These are phyloP conservation scores for Hippopotamyrus pictus DNA, from an alignment of 2,797 vertebrate genomes.

Conservation along the genomic window DNA sequence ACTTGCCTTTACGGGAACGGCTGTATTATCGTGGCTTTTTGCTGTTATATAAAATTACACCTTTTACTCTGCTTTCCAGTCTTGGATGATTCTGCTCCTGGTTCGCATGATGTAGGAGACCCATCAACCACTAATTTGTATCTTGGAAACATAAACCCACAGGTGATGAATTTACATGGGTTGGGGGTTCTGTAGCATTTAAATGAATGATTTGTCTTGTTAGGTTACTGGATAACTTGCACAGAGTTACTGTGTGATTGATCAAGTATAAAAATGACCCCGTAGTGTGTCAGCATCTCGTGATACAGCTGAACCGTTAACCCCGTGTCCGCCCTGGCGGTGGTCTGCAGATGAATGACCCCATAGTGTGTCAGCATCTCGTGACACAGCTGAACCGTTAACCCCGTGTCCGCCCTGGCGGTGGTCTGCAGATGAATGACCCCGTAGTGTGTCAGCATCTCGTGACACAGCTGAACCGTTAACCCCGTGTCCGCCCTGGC, in stretches of 20 bases:
- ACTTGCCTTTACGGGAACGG: background rate
- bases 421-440: no score
- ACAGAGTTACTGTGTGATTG: background rate
- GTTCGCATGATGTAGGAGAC: conserved; percentile 96
- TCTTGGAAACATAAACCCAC: conserved; percentile 97
- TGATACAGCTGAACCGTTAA: no score
- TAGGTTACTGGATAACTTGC: background rate
- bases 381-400: no score
- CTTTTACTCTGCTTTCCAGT: conserved; percentile 54
- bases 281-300: no score
- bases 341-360: no score
- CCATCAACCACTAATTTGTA: conserved; percentile 97
- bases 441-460: background rate
- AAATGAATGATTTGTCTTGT: background rate
- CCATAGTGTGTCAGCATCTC: no score
- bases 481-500: background rate
- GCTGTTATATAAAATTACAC: background rate
- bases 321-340: no score
- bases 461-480: background rate
- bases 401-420: no score
- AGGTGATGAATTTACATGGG: conserved; percentile 59
- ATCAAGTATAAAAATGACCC: background rate
- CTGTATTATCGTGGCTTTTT: conserved; percentile 39
- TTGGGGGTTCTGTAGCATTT: background rate
- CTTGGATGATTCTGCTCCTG: conserved; percentile 93